Conservation (phyloP, 2,888 invertebrate species). For the Phaedon cochleariae region DNA sequence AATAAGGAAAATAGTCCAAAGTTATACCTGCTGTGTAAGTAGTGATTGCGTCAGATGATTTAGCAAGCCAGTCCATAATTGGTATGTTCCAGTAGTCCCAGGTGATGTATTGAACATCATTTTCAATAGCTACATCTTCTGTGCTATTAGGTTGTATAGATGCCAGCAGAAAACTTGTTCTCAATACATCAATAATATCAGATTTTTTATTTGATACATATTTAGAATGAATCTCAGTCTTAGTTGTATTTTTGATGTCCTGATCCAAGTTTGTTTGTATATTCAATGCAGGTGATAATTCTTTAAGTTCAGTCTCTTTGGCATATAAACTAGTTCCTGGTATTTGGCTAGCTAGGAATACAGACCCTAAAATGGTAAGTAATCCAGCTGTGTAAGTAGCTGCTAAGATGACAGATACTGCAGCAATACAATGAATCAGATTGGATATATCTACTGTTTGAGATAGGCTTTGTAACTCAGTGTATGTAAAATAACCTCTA, state of each 20-base stretch:
- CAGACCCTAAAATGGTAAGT: slow-evolving; percentile 69
- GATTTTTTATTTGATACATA: slow-evolving; percentile 30
- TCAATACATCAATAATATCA: slow-evolving; percentile 55
- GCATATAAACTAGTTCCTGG: slow-evolving; percentile 62
- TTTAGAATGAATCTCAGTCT: slow-evolving; percentile 36
- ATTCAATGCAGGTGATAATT: not conserved
- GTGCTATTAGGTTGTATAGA: slow-evolving; percentile 44
- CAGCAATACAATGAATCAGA: slow-evolving; percentile 64
- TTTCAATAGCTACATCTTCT: slow-evolving; percentile 5
- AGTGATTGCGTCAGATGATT: slow-evolving; percentile 52
- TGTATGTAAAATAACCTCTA: slow-evolving; percentile 85
- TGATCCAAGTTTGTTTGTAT: not conserved
- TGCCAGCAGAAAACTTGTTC: slow-evolving; percentile 58
- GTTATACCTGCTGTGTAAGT: slow-evolving; percentile 41
- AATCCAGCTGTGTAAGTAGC: slow-evolving; percentile 70
- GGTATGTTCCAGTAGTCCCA: slow-evolving; percentile 62
- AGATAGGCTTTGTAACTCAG: slow-evolving; percentile 73
- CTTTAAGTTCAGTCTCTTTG: slow-evolving; percentile 30
- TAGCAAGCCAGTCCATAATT: slow-evolving; percentile 59
- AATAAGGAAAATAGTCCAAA: slow-evolving; percentile 35
- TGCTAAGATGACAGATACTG: slow-evolving; percentile 67
- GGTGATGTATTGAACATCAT: slow-evolving; percentile 47
- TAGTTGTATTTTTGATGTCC: slow-evolving; percentile 11
- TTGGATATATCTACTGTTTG: slow-evolving; percentile 62
- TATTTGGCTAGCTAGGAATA: slow-evolving; percentile 65